These are phyloP conservation scores for Xestoiulus laeticollis DNA, from an alignment of 2,888 invertebrate genomes.

Conservation along the genomic window DNA sequence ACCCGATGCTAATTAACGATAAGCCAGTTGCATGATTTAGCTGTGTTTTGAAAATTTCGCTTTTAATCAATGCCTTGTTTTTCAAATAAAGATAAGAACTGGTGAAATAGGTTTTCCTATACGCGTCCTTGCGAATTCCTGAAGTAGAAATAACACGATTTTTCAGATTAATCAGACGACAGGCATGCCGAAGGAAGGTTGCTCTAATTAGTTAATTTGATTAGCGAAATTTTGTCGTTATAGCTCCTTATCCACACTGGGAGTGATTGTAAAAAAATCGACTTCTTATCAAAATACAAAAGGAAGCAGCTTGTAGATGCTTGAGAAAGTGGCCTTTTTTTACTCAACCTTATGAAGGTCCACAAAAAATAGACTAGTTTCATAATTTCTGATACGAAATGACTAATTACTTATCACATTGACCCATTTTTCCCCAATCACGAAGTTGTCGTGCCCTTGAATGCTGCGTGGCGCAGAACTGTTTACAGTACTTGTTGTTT, in stretches of 20 bases:
- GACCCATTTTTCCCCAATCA: neutral
- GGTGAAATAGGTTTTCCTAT: neutral
- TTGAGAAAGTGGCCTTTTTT: too few species aligned
- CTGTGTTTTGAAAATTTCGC: neutral
- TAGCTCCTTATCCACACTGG: neutral
- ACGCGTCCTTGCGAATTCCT: neutral
- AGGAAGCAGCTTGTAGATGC: neutral
- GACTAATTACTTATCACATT: slow-evolving; percentile 7
- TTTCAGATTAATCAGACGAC: neutral
- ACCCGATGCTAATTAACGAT: neutral
- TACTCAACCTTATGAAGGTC: too few species aligned
- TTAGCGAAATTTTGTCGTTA: neutral
- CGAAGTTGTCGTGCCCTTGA: neutral
- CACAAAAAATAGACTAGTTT: neutral
- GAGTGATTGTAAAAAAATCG: neutral
- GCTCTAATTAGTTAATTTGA: neutral
- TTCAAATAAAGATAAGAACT: slow-evolving; percentile 5
- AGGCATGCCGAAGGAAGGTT: neutral
- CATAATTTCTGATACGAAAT: neutral
- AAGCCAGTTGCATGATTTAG: neutral
- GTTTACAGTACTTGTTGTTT: slow-evolving; percentile 9
- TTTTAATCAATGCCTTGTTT: neutral
- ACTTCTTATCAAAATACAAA: neutral
- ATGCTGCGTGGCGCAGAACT: too few species aligned
- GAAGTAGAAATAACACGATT: neutral